A percentile compares a stretch with the other conserved stretches of the same genome.
Evolutionary conservation across 92 coral and sea anemone species (phyloP).

Genomic region (Phenganax marumi): DNA sequence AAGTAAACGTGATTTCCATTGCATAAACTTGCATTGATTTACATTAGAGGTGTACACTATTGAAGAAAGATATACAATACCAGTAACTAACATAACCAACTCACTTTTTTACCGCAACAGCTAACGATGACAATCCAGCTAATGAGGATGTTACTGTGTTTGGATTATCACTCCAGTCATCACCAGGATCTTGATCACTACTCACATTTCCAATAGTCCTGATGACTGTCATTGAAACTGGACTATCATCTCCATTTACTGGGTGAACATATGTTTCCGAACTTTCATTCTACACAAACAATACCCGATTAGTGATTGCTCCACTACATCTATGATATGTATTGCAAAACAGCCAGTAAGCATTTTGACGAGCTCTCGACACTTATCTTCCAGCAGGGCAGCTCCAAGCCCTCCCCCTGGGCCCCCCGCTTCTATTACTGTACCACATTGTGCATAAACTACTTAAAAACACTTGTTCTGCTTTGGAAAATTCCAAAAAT

Average conservation of each 20-base stretch:
- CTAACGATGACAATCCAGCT: slow-evolving; percentile 43
- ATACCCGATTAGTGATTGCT: neutral
- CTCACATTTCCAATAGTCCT: slow-evolving; percentile 27
- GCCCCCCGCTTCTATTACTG: too few species aligned
- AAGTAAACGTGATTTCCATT: too few species aligned
- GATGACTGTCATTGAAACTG: slow-evolving; percentile 82
- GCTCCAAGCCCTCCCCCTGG: too few species aligned
- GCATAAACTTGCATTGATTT: too few species aligned
- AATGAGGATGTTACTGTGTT: slow-evolving; percentile 38
- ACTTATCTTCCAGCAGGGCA: too few species aligned
- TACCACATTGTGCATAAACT: too few species aligned
- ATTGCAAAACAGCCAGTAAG: too few species aligned
- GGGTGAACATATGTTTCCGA: neutral
- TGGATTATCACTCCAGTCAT: slow-evolving; percentile 37
- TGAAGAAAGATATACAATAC: neutral
- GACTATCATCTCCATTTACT: slow-evolving; percentile 81
- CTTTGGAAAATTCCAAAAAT: too few species aligned
- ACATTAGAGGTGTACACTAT: neutral
- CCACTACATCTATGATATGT: too few species aligned
- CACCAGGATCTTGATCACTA: slow-evolving; percentile 34
- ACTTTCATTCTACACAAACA: neutral
- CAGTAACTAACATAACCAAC: neutral
- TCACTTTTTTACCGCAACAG: slow-evolving; percentile 44
- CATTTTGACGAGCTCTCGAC: too few species aligned
- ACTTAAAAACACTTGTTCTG: too few species aligned